Evolutionary conservation across 2,888 invertebrate genomes (phyloP), one percentile per base, ranked within the genome.

Genomic region (Polymixis lichenea): DNA sequence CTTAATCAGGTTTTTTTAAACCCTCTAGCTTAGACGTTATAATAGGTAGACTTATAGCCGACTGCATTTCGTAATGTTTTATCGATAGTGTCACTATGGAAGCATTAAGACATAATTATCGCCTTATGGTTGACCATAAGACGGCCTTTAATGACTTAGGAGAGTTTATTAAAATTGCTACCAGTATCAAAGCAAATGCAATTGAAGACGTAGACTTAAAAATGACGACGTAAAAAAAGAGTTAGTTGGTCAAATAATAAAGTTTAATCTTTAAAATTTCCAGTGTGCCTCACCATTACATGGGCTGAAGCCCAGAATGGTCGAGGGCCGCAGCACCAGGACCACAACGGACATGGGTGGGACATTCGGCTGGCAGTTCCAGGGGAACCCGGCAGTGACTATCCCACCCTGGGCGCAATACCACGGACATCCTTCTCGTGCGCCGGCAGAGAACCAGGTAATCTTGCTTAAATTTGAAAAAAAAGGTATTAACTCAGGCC

Each of bases 311-410:
- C 93, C 71, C 94, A 95, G 80, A 93, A 92, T 81, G 90, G 91
- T 28, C 89, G 93, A 84, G 88, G 92, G 70, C 82, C 90, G 64
- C 90, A 94, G 84, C 89, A 92, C 43, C 91, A 93, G 72, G 93
- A 94, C 64, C 95, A 94, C 86, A 92, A 91, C 75, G 92, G 95
- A 56, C 93, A 95, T 82, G 95, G 97, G 62, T 97, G 97, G 94
- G 97, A 97, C 90, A 97, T 97, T 83, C 94, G 97, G 73, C 96
- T 97, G 69, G 97, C 97, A 28, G 97, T 98, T 66, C 98, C 97
- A 11, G 98, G 98, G 0, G 97, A 97, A 87, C 98, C 98, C 1
- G 97, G 97, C 25, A 93, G 94, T 62, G 98, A 98, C 92, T 98
- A 98, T 90, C 97, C 97, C 0, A 97, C 97, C 32, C 96, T 97